A percentile compares a stretch with the other conserved stretches of the same genome.
These are phyloP conservation scores for Cynaeus angustus DNA, from an alignment of 2,888 invertebrate species.

Conservation along the genomic window DNA sequence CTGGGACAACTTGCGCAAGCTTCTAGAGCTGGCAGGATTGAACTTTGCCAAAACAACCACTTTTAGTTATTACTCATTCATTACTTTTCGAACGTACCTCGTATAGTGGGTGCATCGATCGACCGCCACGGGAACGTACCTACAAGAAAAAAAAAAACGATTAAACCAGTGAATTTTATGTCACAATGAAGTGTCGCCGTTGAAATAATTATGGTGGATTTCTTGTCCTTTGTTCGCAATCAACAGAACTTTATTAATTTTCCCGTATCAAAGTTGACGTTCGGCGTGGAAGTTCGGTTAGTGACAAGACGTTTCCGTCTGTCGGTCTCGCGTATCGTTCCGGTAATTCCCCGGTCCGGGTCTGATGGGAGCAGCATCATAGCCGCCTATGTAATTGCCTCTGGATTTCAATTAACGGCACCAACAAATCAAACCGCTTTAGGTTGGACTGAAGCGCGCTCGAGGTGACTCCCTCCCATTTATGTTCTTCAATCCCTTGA, in stretches of 20 bases:
- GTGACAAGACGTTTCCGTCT: conserved; percentile 50
- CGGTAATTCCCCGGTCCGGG: conserved; percentile 50
- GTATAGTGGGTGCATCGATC: too few species aligned
- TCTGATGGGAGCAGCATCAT: conserved; percentile 59
- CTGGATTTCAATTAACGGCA: conserved; percentile 74
- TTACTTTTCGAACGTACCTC: too few species aligned
- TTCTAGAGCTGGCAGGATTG: conserved; percentile 13
- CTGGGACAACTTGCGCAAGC: conserved; percentile 17
- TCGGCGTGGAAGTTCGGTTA: conserved; percentile 47
- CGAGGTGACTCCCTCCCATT: conserved; percentile 64
- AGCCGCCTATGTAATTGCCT: conserved; percentile 71
- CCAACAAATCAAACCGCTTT: conserved; percentile 74
- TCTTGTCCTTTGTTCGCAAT: conserved; percentile 44
- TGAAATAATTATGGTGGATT: conserved; percentile 35
- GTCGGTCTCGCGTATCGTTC: conserved; percentile 51
- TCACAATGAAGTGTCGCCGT: neutral
- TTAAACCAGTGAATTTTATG: neutral
- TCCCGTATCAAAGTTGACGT: conserved; percentile 45
- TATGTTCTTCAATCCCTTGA: conserved; percentile 71
- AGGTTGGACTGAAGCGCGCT: conserved; percentile 65
- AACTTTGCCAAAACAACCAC: conserved; percentile 6
- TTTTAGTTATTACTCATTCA: too few species aligned
- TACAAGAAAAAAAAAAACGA: too few species aligned
- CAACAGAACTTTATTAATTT: conserved; percentile 51
- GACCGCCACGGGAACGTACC: too few species aligned